phyloP scores from a whole-genome alignment of 1,140 invertebrate genomes.

The Spodoptera litura region DNA sequence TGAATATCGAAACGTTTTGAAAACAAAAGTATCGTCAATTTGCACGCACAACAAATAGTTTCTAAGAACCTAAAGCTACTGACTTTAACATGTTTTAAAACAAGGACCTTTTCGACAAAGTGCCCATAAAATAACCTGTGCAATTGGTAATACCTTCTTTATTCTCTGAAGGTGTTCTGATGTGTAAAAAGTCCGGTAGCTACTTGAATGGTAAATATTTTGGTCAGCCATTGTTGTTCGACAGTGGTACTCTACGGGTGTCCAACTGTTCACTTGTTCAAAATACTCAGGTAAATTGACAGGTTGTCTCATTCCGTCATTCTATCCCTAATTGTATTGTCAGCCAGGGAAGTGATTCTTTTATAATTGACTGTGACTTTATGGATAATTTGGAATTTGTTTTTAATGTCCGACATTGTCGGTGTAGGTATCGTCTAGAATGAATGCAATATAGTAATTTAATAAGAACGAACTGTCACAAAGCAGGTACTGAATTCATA shows the following conservation, averaged over 20 bases:
- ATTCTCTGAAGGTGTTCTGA: neutral
- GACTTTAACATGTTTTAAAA: conserved; percentile 16
- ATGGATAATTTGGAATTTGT: neutral
- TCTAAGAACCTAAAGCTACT: conserved; percentile 12
- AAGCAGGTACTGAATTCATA: neutral
- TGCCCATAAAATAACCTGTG: neutral
- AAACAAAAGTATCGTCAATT: conserved; percentile 17
- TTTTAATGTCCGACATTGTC: neutral
- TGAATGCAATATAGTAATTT: no score
- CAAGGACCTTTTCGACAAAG: neutral
- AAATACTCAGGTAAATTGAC: neutral
- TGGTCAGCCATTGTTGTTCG: conserved; percentile 60
- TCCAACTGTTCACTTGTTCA: no score
- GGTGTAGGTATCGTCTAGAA: neutral
- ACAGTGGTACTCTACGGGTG: conserved; percentile 6
- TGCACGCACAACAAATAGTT: neutral
- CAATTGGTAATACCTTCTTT: neutral
- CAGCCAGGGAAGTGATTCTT: neutral
- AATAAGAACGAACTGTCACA: neutral
- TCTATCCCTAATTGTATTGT: neutral
- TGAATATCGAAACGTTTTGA: neutral
- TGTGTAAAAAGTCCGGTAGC: conserved; percentile 48
- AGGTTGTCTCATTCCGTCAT: neutral
- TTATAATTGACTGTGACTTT: neutral
- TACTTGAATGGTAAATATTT: conserved; percentile 68